Evolutionary conservation across 2,888 invertebrate species (phyloP).

Genomic region (Plebejus anna): DNA sequence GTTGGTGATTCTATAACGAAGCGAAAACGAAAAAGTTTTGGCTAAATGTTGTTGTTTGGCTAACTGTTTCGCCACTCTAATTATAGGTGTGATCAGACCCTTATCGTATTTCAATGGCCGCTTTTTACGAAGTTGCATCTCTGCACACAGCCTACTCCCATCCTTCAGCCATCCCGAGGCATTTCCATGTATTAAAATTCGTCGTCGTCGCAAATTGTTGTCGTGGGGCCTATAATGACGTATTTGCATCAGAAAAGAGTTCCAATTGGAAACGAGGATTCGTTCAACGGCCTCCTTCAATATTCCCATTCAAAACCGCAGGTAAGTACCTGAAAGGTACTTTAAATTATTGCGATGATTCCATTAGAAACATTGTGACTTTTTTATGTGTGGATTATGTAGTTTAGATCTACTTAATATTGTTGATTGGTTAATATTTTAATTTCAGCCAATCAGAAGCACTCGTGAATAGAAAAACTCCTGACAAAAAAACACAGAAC

Average conservation of each 20-base stretch:
- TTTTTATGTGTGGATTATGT: too few relatives aligned
- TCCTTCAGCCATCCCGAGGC: slow-evolving; percentile 31
- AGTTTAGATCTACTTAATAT: too few relatives aligned
- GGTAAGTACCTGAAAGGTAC: not conserved
- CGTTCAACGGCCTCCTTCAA: not conserved
- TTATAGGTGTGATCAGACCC: too few relatives aligned
- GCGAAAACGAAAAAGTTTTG: too few relatives aligned
- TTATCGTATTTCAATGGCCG: too few relatives aligned
- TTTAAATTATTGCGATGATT: not conserved
- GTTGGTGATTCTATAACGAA: too few relatives aligned
- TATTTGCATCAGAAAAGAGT: slow-evolving; percentile 69
- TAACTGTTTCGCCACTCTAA: too few relatives aligned
- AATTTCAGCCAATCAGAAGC: too few relatives aligned
- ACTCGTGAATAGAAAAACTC: too few relatives aligned
- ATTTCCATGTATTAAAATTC: slow-evolving; percentile 65
- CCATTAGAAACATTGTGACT: not conserved
- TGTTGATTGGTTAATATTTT: too few relatives aligned
- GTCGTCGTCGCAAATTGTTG: slow-evolving; percentile 56
- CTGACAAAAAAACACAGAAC: too few relatives aligned
- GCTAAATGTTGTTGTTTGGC: too few relatives aligned
- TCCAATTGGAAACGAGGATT: slow-evolving; percentile 44
- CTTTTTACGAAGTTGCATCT: not conserved
- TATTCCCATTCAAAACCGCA: slow-evolving; percentile 8
- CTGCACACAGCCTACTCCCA: not conserved
- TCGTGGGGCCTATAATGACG: slow-evolving; percentile 57